Base-by-base conservation (phyloP, 2,888 invertebrate species). In the Xylophagus ater region DNA sequence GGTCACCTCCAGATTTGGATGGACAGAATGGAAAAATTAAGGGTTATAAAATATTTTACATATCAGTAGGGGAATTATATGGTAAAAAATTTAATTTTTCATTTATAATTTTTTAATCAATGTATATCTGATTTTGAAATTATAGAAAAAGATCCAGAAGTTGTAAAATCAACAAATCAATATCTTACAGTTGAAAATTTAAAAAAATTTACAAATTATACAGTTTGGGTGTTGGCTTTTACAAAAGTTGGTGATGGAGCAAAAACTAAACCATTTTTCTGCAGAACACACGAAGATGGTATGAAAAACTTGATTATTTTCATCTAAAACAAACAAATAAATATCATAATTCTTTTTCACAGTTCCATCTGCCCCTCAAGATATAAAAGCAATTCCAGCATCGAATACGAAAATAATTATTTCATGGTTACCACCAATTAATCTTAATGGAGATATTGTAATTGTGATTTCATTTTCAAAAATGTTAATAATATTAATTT, bases 241-340 rank as follows among this genome's bases (percentile, higher is more conserved):
- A 93, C 93, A 1, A 73, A 81, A 24, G 82, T 83, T 31, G 93
- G 93, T 0, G 92, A 93, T 58, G 93, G 93, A 6, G 81, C 83
- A 14, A 72, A 83, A 49, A 88, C 88, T 45, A 73, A 78, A 10
- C 82, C 88, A 0, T 77, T 89, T 34, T 87, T 78, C 60, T 88
- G 90, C 54, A 78, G 82, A 51, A 92, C 92, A 18, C 81, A 86
- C 55, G 88, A 90, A 71, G 92, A 92, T 64, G 82, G 87, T 87
- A 68, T n/a, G n/a, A n/a, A n/a, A n/a, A n/a, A n/a, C n/a, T n/a
- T n/a, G n/a, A n/a, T n/a, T n/a, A n/a, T n/a, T n/a, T 40, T 34
- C 12, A 34, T 23, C 12, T 7, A 17, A 34, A 8, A n/a, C 17
- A 4, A 24, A 25, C 34, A 34, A 24, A 6, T 15, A 36, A 28